Conservation (phyloP, 2,113 vertebrate genomes). For the Lepus americanus region DNA sequence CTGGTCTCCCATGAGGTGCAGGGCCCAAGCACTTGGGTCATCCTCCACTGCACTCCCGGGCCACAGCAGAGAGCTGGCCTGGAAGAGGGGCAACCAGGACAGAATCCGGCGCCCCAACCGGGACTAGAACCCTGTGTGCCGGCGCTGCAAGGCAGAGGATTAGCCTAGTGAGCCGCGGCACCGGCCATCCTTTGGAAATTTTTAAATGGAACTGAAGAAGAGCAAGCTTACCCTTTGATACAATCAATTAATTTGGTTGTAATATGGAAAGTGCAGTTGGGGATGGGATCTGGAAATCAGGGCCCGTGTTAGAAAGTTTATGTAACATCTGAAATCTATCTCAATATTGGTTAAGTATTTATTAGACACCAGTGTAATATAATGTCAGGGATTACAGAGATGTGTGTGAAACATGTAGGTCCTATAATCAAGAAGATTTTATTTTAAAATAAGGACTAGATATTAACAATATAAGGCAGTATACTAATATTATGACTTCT, state of each 20-base stretch:
- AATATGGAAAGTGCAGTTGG: neutral
- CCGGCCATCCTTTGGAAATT: slow-evolving; percentile 14
- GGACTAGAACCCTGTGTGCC: too few species aligned
- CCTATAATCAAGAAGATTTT: slow-evolving; percentile 37
- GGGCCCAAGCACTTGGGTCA: too few species aligned
- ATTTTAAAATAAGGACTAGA: slow-evolving; percentile 33
- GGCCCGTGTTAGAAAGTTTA: slow-evolving; percentile 14
- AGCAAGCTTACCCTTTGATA: slow-evolving; percentile 35
- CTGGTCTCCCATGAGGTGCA: too few species aligned
- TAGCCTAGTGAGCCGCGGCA: too few species aligned
- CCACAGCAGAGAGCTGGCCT: too few species aligned
- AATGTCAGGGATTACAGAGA: neutral
- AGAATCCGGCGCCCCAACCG: too few species aligned
- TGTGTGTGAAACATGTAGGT: neutral
- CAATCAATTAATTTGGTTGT: slow-evolving; percentile 1
- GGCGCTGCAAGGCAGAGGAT: too few species aligned
- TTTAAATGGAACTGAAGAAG: slow-evolving; percentile 35
- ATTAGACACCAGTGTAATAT: slow-evolving; percentile 28
- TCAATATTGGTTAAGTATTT: slow-evolving; percentile 43
- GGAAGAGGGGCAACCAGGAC: too few species aligned
- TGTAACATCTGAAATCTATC: slow-evolving; percentile 37
- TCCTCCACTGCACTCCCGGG: too few species aligned
- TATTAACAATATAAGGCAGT: neutral
- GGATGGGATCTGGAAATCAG: slow-evolving; percentile 28
- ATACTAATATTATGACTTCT: neutral